Conservation (phyloP, 2,797 vertebrate species). For the Malurus splendens region DNA sequence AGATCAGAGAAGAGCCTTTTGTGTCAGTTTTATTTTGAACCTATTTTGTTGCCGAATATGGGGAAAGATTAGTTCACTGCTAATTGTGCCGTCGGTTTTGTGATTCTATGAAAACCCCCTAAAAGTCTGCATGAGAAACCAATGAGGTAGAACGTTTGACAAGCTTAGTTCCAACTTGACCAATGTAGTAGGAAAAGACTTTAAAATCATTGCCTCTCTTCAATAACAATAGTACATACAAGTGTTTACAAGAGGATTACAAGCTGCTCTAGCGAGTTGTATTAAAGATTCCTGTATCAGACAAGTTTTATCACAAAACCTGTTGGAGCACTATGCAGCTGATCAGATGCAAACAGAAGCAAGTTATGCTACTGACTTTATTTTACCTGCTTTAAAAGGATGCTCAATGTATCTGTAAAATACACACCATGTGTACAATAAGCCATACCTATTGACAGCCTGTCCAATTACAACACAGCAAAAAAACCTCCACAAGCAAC, state of each 20-base stretch:
- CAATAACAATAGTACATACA: slow-evolving; percentile 33
- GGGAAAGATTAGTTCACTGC: slow-evolving; percentile 42
- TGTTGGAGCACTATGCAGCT: not conserved
- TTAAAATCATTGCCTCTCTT: slow-evolving; percentile 55
- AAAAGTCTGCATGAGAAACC: slow-evolving; percentile 43
- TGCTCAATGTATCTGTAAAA: slow-evolving; percentile 48
- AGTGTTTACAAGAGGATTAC: slow-evolving; percentile 62
- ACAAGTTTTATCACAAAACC: slow-evolving; percentile 15
- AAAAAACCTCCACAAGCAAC: slow-evolving; percentile 48
- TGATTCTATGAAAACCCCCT: slow-evolving; percentile 46
- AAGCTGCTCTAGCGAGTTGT: not conserved
- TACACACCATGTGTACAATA: slow-evolving; percentile 14
- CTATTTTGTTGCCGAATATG: slow-evolving; percentile 7
- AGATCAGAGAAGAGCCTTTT: slow-evolving; percentile 4
- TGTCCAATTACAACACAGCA: slow-evolving; percentile 59
- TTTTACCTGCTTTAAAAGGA: slow-evolving; percentile 61
- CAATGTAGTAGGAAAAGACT: slow-evolving; percentile 25
- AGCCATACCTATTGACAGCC: slow-evolving; percentile 63
- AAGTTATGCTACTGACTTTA: slow-evolving; percentile 36
- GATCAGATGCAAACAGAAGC: slow-evolving; percentile 24
- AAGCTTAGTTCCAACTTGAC: slow-evolving; percentile 47
- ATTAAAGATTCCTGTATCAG: slow-evolving; percentile 14
- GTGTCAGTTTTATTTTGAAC: slow-evolving; percentile 27
- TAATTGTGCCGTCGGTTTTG: slow-evolving; percentile 58
- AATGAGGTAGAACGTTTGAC: slow-evolving; percentile 58